Evolutionary conservation across 2,797 vertebrate species (phyloP).

Genomic region (Acanthurus tractus): DNA sequence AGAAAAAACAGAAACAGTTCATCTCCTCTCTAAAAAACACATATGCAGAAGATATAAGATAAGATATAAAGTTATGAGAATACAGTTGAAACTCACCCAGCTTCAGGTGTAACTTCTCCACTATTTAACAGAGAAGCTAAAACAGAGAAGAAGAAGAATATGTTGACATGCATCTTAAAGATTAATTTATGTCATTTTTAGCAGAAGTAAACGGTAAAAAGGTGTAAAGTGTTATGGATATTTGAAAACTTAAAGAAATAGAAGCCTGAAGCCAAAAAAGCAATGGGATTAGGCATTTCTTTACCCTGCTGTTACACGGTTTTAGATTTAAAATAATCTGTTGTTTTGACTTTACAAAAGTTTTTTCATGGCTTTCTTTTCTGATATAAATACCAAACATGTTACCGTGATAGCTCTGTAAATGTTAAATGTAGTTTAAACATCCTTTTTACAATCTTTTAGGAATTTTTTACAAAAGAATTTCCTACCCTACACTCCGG

Average conservation of each 20-base stretch:
- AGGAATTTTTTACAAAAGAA: not conserved
- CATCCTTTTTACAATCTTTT: not conserved
- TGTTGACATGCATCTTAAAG: not conserved
- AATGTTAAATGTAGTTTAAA: no score
- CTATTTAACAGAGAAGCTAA: slow-evolving; percentile 73
- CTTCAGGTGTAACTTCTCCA: slow-evolving; percentile 37
- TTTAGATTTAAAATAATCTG: no score
- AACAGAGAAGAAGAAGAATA: slow-evolving; percentile 23
- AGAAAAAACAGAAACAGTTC: not conserved
- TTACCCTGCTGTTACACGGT: no score
- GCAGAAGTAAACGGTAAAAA: not conserved
- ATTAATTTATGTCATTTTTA: not conserved
- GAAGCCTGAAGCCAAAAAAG: no score
- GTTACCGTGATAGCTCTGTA: no score
- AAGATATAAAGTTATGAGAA: not conserved
- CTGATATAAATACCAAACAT: no score
- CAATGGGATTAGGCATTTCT: no score
- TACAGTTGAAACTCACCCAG: slow-evolving; percentile 72
- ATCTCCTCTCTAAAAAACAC: not conserved
- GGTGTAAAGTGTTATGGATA: not conserved
- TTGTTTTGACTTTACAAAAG: no score
- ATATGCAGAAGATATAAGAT: not conserved
- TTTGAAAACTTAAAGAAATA: no score
- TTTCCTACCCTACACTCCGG: not conserved
- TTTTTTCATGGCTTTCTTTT: no score